Conservation (phyloP, 2,888 invertebrate species). For the Agrotis segetum region DNA sequence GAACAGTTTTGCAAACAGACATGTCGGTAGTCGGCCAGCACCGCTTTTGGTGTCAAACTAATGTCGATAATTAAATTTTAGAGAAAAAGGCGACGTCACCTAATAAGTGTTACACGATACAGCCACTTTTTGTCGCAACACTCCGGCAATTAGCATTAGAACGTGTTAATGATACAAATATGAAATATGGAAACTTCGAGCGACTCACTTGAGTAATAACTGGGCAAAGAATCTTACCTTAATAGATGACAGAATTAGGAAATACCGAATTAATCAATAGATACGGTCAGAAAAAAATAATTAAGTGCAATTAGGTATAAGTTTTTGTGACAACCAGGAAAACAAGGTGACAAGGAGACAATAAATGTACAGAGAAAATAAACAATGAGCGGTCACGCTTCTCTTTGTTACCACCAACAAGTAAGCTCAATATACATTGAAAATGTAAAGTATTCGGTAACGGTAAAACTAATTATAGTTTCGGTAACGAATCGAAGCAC, state of each 20-base stretch:
- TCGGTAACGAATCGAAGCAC: constrained; percentile 84
- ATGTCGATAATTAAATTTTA: constrained; percentile 89
- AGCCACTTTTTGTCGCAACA: constrained; percentile 80
- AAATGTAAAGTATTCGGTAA: constrained; percentile 82
- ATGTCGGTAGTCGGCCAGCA: constrained; percentile 63
- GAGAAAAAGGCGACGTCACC: constrained; percentile 81
- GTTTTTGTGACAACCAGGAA: constrained; percentile 59
- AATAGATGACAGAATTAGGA: constrained; percentile 47
- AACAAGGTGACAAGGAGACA: constrained; percentile 48
- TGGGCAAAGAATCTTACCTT: constrained; percentile 36
- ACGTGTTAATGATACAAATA: constrained; percentile 88
- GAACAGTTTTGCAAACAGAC: constrained; percentile 82
- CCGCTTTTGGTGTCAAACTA: constrained; percentile 85
- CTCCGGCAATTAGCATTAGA: constrained; percentile 84
- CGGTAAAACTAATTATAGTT: constrained; percentile 88
- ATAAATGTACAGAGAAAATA: constrained; percentile 74
- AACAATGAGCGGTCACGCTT: constrained; percentile 81
- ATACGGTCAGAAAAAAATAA: constrained; percentile 20
- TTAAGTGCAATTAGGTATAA: constrained; percentile 56
- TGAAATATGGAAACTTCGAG: constrained; percentile 79
- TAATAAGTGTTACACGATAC: constrained; percentile 88
- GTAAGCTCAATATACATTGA: constrained; percentile 77
- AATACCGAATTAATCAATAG: constrained; percentile 45
- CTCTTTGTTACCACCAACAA: constrained; percentile 72
- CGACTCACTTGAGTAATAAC: constrained; percentile 66